These are phyloP conservation scores for Zosterops japonicus DNA, from an alignment of 2,113 vertebrate genomes.

Conservation along the genomic window DNA sequence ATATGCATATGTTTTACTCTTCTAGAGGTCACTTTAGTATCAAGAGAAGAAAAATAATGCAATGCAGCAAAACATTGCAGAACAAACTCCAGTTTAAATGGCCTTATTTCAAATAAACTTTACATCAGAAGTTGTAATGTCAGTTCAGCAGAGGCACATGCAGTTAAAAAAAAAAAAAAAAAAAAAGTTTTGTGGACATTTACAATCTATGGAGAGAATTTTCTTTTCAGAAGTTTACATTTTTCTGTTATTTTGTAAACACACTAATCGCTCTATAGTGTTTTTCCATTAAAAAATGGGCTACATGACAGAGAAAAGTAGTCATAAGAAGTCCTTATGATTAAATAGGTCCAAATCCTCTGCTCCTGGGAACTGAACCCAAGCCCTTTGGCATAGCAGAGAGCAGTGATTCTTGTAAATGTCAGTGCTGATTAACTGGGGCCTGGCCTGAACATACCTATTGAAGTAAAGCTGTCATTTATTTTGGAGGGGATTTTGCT, in stretches of 20 bases:
- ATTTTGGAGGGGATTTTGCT: background rate
- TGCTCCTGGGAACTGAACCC: background rate
- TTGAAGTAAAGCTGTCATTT: background rate
- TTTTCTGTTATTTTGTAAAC: background rate
- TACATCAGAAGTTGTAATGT: background rate
- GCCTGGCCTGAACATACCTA: background rate
- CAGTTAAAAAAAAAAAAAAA: background rate
- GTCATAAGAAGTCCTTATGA: background rate
- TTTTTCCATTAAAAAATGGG: background rate
- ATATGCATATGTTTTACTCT: background rate
- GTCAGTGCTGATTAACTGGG: background rate
- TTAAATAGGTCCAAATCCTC: background rate
- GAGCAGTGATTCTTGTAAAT: constrained; percentile 15
- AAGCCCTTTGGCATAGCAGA: background rate
- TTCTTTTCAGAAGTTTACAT: background rate
- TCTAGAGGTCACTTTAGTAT: background rate
- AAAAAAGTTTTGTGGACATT: background rate
- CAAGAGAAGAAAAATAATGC: background rate
- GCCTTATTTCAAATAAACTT: background rate
- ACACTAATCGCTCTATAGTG: background rate
- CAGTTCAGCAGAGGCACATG: background rate
- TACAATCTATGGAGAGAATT: background rate
- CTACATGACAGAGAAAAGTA: background rate
- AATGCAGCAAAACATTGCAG: background rate
- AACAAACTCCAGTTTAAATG: background rate